Percentiles rank a stretch among this genome's conserved stretches.
phyloP scores from a whole-genome alignment of 2,113 vertebrate genomes.

The Pygoscelis antarcticus region DNA sequence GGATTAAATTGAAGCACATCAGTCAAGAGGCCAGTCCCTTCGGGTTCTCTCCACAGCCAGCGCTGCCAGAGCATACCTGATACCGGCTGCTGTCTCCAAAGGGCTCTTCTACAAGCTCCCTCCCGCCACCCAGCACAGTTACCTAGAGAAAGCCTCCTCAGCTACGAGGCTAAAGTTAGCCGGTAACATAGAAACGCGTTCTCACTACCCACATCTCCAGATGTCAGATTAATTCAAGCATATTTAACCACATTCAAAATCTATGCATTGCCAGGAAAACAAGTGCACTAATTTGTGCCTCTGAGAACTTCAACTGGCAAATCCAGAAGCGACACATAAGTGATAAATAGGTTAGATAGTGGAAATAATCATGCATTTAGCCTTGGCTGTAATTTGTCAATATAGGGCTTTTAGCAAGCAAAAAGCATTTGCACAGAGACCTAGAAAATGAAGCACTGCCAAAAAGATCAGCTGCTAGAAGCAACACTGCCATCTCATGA shows the following conservation, averaged over 20 bases:
- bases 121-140: background rate
- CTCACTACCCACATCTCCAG: slow-evolving; percentile 65
- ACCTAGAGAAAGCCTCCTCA: slow-evolving; percentile 8
- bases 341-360: slow-evolving; percentile 50
- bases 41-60: background rate
- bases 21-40: background rate
- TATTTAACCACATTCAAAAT: background rate
- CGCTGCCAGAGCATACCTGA: background rate
- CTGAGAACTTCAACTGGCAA: slow-evolving; percentile 12
- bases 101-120: background rate
- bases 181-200: slow-evolving; percentile 46
- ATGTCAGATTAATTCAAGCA: slow-evolving; percentile 47
- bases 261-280: background rate
- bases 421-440: slow-evolving; percentile 11
- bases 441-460: slow-evolving; percentile 32
- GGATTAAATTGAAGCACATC: background rate
- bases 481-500: slow-evolving; percentile 70
- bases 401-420: slow-evolving; percentile 19
- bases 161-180: slow-evolving; percentile 47
- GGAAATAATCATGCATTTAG: slow-evolving; percentile 40
- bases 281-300: background rate
- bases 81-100: background rate
- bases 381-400: background rate
- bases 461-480: slow-evolving; percentile 57
- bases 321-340: background rate